Base-by-base conservation (phyloP, 2,888 invertebrate species). In the Aquatica leii region DNA sequence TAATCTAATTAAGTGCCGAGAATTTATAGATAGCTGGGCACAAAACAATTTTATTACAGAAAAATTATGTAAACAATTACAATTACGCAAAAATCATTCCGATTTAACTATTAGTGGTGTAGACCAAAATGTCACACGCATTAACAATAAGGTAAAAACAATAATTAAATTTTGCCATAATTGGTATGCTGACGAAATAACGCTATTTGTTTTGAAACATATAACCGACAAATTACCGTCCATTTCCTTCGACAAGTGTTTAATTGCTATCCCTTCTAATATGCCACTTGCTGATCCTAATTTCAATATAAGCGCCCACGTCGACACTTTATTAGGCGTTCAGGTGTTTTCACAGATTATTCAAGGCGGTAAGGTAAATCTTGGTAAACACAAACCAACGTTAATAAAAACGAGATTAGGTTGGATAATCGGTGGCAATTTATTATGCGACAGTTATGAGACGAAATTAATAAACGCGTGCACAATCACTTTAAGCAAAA, bases 371-470 rank as follows among this genome's bases (percentile, higher is more conserved):
- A 40, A 51, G 46, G 61, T 56, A 14, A 31, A 6, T 34, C 34
- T 65, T 15, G 20, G 20, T 41, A 48, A 18, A 6, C 34, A 50
- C 6, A 12, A 31, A 37, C 62, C 57, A 3, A 31, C 63, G 14
- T 54, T 71, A n/a, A 66, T 67, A n/a, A 57, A 64, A 51, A 69
- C 70, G 3, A 62, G 56, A 21, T 53, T 67, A 14, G 68, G 69
- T 0, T 71, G 69, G 68, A 51, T 69, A n/a, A 24, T 70, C n/a
- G 43, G 65, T 37, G 68, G 65, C 37, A 48, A 51, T 15, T 37
- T 62, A 34, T 1, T 1, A 24, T 43, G n/a, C 17, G 15, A 43
- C 2, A 14, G 12, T 43, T 14, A 48, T 4, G 6, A 24, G 2
- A 6, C 6, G 24, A 24, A 24, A 24, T 24, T 6, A 24, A 6